phyloP scores from a whole-genome alignment of 2,797 vertebrate species.

The Martes flavigula region DNA sequence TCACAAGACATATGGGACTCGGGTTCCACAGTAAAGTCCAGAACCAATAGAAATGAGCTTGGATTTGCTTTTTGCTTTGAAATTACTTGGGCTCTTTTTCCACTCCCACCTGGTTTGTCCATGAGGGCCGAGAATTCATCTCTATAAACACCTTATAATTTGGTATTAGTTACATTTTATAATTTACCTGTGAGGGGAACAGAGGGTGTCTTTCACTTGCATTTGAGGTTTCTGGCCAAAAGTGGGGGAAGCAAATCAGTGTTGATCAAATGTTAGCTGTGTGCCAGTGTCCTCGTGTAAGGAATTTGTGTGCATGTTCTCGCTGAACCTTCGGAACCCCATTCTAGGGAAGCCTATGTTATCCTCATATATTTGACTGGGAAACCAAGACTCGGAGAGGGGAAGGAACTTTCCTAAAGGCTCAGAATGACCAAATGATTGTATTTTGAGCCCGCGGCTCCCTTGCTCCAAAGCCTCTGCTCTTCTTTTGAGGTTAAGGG shows the following conservation, averaged over 20 bases:
- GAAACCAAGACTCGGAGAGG: not conserved
- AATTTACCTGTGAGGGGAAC: not conserved
- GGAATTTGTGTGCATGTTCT: not conserved
- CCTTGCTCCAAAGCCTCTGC: not conserved
- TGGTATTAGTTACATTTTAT: not conserved
- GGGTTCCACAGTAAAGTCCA: not conserved
- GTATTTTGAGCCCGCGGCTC: not conserved
- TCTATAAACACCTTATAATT: not conserved
- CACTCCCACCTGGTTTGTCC: not conserved
- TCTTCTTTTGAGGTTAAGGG: not conserved
- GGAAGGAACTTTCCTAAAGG: not conserved
- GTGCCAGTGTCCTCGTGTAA: not conserved
- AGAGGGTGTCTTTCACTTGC: not conserved
- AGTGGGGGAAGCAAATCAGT: not conserved
- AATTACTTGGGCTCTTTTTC: not conserved
- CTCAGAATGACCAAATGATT: not conserved
- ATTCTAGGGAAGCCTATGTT: not conserved
- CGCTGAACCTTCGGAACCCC: not conserved
- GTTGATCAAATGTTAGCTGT: not conserved
- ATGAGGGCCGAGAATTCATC: not conserved
- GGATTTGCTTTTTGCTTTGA: not conserved
- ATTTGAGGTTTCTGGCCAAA: constrained; percentile 37
- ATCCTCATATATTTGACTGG: not conserved
- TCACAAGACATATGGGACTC: not conserved
- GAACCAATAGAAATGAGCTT: not conserved